These are phyloP conservation scores for Tribolium madens DNA, from an alignment of 1,140 invertebrate genomes.

Conservation along the genomic window DNA sequence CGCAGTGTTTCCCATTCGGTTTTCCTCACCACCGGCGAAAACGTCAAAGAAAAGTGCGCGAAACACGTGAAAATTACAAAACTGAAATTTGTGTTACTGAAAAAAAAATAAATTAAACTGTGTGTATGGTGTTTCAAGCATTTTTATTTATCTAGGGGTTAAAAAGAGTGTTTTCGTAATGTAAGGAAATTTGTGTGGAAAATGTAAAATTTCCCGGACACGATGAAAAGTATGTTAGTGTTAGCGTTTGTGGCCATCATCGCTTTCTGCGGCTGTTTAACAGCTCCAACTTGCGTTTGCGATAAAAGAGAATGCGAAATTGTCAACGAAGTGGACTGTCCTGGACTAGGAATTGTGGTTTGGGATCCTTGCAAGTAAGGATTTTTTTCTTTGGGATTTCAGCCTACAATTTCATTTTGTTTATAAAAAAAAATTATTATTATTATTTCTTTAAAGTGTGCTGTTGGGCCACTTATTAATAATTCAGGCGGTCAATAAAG, in stretches of 20 bases:
- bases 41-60: constrained; percentile 7
- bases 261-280: constrained; percentile 63
- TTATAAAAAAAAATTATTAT: too few species aligned
- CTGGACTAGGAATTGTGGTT: constrained; percentile 71
- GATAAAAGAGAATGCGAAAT: constrained; percentile 72
- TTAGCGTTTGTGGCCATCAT: constrained; percentile 62
- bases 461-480: neutral
- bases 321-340: constrained; percentile 71
- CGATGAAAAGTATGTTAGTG: constrained; percentile 63
- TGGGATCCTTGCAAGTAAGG: constrained; percentile 73
- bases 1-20: constrained; percentile 41
- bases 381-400: neutral
- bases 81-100: too few species aligned
- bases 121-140: constrained; percentile 9
- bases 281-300: constrained; percentile 68
- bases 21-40: constrained; percentile 36
- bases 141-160: constrained; percentile 4
- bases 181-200: constrained; percentile 10
- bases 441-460: neutral
- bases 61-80: constrained; percentile 12
- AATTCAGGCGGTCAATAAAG: constrained; percentile 12
- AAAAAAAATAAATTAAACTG: too few species aligned
- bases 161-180: constrained; percentile 11
- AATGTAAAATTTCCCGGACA: constrained; percentile 49
- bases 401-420: neutral